A percentile compares a stretch with the other conserved stretches of the same genome.
These are phyloP conservation scores for Struthio camelus DNA, from an alignment of 2,113 vertebrate species.

Conservation along the genomic window DNA sequence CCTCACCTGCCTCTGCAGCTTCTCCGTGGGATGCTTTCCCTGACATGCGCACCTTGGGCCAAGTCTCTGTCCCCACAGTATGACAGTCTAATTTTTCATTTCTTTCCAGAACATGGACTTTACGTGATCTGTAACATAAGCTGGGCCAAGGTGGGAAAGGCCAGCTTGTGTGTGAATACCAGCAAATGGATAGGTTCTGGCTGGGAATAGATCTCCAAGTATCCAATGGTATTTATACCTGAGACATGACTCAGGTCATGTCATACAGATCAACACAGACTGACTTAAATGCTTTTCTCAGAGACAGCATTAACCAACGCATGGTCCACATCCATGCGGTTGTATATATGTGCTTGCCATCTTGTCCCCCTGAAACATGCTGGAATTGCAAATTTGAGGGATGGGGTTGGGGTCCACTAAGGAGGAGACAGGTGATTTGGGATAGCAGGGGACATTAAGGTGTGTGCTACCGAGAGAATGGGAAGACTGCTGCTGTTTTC, in stretches of 20 bases:
- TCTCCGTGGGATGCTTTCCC: too few relatives aligned
- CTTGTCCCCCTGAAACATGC: neutral
- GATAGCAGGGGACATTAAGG: neutral
- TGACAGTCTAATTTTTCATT: too few relatives aligned
- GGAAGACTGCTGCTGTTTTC: neutral
- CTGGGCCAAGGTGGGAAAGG: too few relatives aligned
- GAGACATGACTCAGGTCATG: neutral
- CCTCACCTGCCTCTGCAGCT: too few relatives aligned
- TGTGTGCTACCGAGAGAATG: neutral
- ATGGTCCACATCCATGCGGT: neutral
- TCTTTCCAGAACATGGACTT: too few relatives aligned
- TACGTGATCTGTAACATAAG: too few relatives aligned
- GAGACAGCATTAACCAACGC: neutral
- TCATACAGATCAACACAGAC: neutral
- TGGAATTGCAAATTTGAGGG: neutral
- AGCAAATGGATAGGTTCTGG: too few relatives aligned
- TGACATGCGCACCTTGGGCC: too few relatives aligned
- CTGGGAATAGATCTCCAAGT: too few relatives aligned
- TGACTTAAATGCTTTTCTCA: neutral
- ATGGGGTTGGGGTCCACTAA: rapidly evolving
- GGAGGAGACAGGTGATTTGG: neutral
- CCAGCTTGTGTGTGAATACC: too few relatives aligned
- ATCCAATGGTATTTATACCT: too few relatives aligned
- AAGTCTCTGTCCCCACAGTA: too few relatives aligned
- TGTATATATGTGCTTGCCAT: neutral